Evolutionary conservation across 2,797 vertebrate species (phyloP).

Genomic region (Sitta carolinensis): DNA sequence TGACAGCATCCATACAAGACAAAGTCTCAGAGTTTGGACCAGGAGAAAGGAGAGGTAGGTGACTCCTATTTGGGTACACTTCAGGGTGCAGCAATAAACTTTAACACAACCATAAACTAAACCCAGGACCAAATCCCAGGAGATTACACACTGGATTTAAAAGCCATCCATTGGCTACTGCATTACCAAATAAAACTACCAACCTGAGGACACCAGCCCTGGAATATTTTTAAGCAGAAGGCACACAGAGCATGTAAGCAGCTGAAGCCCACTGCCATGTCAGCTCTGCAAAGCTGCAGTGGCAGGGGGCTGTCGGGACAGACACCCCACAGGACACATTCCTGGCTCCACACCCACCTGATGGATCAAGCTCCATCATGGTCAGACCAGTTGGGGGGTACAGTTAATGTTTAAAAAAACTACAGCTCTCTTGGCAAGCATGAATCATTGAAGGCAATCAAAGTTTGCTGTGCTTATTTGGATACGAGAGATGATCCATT

Average conservation of each 20-base stretch:
- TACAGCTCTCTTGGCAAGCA: not conserved
- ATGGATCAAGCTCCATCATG: rapidly evolving
- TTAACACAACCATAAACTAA: not conserved
- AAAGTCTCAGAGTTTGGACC: not conserved
- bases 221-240: not conserved
- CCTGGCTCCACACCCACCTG: rapidly evolving
- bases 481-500: constrained; percentile 54
- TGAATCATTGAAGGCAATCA: constrained; percentile 43
- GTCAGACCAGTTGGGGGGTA: not conserved
- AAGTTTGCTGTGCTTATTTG: constrained; percentile 53
- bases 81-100: not conserved
- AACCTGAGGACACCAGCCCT: not conserved
- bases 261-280: not conserved
- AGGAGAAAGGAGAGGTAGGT: not conserved
- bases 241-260: not conserved
- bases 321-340: not conserved
- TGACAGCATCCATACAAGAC: not conserved
- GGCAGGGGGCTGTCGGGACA: not conserved
- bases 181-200: not conserved
- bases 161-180: not conserved
- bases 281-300: not conserved
- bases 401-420: not conserved
- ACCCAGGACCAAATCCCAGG: not conserved
- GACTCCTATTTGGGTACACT: not conserved
- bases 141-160: not conserved